Conservation (phyloP, 2,888 invertebrate species). For the Morpho deidamia region DNA sequence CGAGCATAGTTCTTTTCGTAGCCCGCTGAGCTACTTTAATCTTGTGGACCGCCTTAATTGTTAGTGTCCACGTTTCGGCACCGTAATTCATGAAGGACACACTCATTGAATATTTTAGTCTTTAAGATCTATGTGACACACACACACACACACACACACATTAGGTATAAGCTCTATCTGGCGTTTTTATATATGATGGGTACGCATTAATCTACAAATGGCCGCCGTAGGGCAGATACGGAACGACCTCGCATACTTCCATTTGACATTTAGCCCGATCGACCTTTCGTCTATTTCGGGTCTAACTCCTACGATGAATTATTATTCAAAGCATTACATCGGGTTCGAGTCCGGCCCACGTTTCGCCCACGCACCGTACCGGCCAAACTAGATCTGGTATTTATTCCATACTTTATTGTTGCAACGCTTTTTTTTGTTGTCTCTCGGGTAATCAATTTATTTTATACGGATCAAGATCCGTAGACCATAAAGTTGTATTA, state of each 20-base stretch:
- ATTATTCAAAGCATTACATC: constrained; percentile 45
- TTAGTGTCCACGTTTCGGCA: too few relatives aligned
- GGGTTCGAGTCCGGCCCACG: constrained; percentile 34
- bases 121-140: too few relatives aligned
- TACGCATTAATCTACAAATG: constrained; percentile 27
- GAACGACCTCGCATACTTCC: constrained; percentile 44
- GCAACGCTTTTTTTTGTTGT: constrained; percentile 32
- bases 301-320: constrained; percentile 55
- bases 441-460: constrained; percentile 33
- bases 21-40: too few relatives aligned
- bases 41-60: too few relatives aligned
- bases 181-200: too few relatives aligned
- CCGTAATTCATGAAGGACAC: too few relatives aligned
- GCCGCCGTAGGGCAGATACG: constrained; percentile 44
- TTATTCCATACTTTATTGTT: constrained; percentile 46
- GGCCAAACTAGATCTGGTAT: constrained; percentile 63
- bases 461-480: constrained; percentile 24
- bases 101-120: too few relatives aligned
- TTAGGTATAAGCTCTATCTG: too few relatives aligned
- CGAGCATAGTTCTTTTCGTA: too few relatives aligned
- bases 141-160: too few relatives aligned
- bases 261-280: constrained; percentile 66
- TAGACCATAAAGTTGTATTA: constrained; percentile 20
- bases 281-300: constrained; percentile 65
- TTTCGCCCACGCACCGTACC: constrained; percentile 53